Base-by-base conservation (phyloP, 2,888 invertebrate genomes). In the Holacanthella duospinosa region DNA sequence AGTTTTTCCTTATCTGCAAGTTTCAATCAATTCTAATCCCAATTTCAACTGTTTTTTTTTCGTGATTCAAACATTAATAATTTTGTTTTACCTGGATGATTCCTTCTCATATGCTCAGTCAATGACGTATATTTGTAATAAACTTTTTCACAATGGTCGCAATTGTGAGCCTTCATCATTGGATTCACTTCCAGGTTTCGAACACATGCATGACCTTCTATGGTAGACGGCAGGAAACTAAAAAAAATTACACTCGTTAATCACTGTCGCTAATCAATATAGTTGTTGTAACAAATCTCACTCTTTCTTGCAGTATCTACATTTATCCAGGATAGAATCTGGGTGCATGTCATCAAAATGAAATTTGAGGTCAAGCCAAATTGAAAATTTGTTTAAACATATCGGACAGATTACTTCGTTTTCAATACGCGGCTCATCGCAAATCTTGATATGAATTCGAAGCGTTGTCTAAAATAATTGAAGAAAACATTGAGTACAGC, bases 241-340 rank as follows among this genome's bases (percentile, higher is more conserved):
- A 53, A 9, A 53, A n/a, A 53, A 24, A 53, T 12, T 53, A n/a
- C n/a, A 6, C n/a, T 53, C 4, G 4, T 53, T 53, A 25, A 53
- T 6, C 6, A 53, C 21, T n/a, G 9, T 53, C 9, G 21, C n/a
- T 25, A 12, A 9, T n/a, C 4, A 53, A 53, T 53, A 12, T 6
- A 53, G 6, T 24, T 25, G 25, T 36, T 24, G n/a, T n/a, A n/a
- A n/a, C n/a, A n/a, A n/a, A n/a, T n/a, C n/a, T n/a, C 9, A 53
- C 54, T 53, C 54, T 53, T 53, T 53, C n/a, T 25, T 53, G 54
- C 54, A 53, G n/a, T n/a, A 6, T 6, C n/a, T 6, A n/a, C 54
- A 53, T n/a, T 53, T 53, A 6, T 12, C n/a, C 4, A 53, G 54
- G 21, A 9, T n/a, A n/a, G 24, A 53, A 24, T 53, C 54, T 53